Evolutionary conservation across 2,888 invertebrate genomes (phyloP).

Genomic region (Polia nebulosa): DNA sequence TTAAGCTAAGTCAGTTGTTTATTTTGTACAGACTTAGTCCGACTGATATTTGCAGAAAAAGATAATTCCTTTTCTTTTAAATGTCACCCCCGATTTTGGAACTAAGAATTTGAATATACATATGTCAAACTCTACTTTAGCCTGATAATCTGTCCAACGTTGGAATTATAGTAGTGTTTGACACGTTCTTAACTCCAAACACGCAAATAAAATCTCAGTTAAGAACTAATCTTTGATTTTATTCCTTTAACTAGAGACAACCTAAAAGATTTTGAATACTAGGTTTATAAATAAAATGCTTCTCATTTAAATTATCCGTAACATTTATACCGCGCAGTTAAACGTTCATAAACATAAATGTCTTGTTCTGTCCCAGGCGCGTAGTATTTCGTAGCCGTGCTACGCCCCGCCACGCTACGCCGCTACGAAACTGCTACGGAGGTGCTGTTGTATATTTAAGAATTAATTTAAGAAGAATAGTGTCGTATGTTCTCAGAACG

Average conservation of each 20-base stretch:
- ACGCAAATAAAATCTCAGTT: neutral
- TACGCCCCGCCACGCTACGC: constrained; percentile 30
- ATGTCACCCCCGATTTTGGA: neutral
- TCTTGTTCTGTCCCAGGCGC: constrained; percentile 29
- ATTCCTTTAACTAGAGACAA: neutral
- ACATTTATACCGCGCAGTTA: constrained; percentile 4
- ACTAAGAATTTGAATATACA: too few relatives aligned
- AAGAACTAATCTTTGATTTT: neutral
- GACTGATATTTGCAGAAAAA: neutral
- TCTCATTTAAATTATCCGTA: neutral
- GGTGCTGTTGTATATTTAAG: constrained; percentile 36
- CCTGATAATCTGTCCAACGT: neutral
- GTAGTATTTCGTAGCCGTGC: constrained; percentile 39
- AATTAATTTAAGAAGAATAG: too few relatives aligned
- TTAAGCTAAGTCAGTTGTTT: neutral
- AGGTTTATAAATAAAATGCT: neutral
- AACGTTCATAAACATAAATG: constrained; percentile 39
- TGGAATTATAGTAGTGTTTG: neutral
- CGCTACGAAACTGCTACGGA: constrained; percentile 46
- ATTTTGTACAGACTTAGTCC: neutral
- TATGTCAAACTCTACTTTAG: neutral
- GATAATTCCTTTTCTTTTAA: neutral
- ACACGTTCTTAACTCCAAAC: neutral
- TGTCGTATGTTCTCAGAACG: too few relatives aligned
- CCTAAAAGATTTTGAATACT: neutral